Base-by-base conservation (phyloP, 2,797 vertebrate genomes). In the Phoebastria nigripes region DNA sequence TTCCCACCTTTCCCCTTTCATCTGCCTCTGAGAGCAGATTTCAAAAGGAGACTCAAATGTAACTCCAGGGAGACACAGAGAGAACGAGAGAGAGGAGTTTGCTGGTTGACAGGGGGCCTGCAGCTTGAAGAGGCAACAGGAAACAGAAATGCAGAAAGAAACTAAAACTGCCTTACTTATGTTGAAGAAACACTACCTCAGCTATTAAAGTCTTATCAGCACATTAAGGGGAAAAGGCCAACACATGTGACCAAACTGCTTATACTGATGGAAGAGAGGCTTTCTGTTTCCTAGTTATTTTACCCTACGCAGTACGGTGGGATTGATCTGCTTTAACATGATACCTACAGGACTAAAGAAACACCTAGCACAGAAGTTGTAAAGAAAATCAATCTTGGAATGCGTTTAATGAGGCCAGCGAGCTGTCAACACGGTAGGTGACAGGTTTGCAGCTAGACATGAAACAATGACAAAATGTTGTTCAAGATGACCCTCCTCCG, bases 381-480 rank as follows among this genome's bases (percentile, higher is more conserved):
- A 66, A 77, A 66, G 74, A 84, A 95, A 95, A 95, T 93, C 93
- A 89, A 70, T 88, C 58, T 41, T 52, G 52, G 91, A 89, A 93
- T 26, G 47, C 4, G 6, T 87, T 86, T 84, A 82, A 91, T 87
- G 81, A 93, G 62, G 59, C 67, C 46, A 90, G 33, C 1, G 2
- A 87, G 28, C 72, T 9, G 1, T 42, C 54, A 82, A 74, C 51
- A 67, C 6, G 2, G 69, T 33, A 78, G 65, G 65, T 63, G 82
- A 87, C 49, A 82, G 41, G 15, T 88, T 58, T 87, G 80, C 55
- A 88, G 70, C 22, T 59, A 63, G 41, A 87, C 41, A 49, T 15
- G 62, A 89, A 86, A 90, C 42, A 81, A 41, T 28, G 63, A 72
- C 33, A 85, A 87, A 82, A 78, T 4, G 15, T 39, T 88, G 29